Percentiles rank a stretch among this genome's conserved stretches.
phyloP scores from a whole-genome alignment of 2,113 vertebrate species.

The Phrynosoma blainvillii region DNA sequence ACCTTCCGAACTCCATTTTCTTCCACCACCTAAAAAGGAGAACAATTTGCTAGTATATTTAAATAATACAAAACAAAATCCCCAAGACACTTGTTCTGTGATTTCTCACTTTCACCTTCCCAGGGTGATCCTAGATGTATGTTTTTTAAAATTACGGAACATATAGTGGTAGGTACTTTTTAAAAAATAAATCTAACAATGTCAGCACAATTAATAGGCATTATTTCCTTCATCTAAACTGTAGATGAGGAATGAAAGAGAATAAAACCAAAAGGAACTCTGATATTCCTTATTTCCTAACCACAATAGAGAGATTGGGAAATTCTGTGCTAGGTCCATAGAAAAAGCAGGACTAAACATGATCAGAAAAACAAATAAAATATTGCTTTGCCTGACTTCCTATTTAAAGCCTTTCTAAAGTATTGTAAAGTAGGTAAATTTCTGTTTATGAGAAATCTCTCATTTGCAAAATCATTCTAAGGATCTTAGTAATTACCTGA shows the following conservation, averaged over 20 bases:
- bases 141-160: not conserved
- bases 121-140: not conserved
- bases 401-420: not conserved
- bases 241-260: not conserved
- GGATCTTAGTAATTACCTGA: slow-evolving; percentile 73
- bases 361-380: too few species aligned
- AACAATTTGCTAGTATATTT: not conserved
- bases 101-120: not conserved
- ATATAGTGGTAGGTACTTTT: not conserved
- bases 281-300: not conserved
- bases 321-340: not conserved
- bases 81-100: not conserved
- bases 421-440: not conserved
- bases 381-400: not conserved
- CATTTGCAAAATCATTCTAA: not conserved
- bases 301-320: not conserved
- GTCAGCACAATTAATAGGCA: not conserved
- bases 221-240: too few species aligned
- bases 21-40: slow-evolving; percentile 77
- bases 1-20: slow-evolving; percentile 84
- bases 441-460: not conserved
- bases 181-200: not conserved
- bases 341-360: not conserved
- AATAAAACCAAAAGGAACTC: not conserved
- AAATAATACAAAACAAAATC: not conserved